Conservation (phyloP, 1,140 invertebrate genomes). For the Scylla paramamosain region DNA sequence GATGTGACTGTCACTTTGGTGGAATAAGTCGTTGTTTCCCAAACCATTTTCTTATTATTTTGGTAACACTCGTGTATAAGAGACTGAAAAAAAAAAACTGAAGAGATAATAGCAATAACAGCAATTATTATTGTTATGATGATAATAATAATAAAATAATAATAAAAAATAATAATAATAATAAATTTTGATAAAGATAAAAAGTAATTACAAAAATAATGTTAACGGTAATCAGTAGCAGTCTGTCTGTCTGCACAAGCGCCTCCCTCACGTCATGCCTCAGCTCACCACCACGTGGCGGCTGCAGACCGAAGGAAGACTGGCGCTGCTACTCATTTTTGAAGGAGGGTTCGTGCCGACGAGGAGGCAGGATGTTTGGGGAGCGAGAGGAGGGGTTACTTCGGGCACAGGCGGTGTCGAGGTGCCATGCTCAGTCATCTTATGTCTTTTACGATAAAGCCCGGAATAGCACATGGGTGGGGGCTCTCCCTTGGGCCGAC, state of each 20-base stretch:
- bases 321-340: background rate
- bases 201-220: background rate
- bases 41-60: too few relatives aligned
- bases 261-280: background rate
- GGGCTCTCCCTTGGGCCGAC: background rate
- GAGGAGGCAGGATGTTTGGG: background rate
- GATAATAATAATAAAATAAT: slow-evolving; percentile 15
- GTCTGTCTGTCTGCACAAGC: background rate
- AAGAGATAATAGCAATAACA: too few relatives aligned
- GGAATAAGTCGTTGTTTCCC: too few relatives aligned
- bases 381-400: background rate
- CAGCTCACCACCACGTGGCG: background rate
- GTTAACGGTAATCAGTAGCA: background rate
- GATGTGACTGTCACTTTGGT: too few relatives aligned
- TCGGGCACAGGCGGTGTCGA: background rate
- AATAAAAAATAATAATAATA: background rate
- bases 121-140: too few relatives aligned
- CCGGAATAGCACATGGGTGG: background rate
- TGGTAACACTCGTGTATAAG: too few relatives aligned
- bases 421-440: background rate
- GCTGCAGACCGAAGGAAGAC: background rate
- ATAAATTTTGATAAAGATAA: background rate
- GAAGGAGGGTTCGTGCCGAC: background rate
- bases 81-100: too few relatives aligned
- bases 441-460: background rate